Evolutionary conservation across 2,888 invertebrate species (phyloP).

Genomic region (Melolontha melolontha): DNA sequence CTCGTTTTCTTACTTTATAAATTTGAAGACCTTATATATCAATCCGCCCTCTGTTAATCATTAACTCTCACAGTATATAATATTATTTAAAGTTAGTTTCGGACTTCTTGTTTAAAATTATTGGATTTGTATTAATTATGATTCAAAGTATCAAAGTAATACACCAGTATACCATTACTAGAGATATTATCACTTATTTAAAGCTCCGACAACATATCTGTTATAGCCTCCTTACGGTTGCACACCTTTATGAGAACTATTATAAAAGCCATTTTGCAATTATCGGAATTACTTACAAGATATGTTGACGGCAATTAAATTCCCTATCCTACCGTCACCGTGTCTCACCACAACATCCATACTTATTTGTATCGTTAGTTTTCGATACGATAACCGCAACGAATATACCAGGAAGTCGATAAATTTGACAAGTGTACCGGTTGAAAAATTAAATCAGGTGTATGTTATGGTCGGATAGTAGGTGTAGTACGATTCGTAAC

Average conservation of each 20-base stretch:
- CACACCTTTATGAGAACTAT: neutral
- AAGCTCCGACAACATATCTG: neutral
- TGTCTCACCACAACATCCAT: slow-evolving; percentile 10
- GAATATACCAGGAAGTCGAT: slow-evolving; percentile 41
- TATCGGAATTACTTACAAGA: slow-evolving; percentile 23
- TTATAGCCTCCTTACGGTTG: too few species aligned
- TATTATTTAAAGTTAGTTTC: too few species aligned
- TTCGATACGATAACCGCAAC: slow-evolving; percentile 23
- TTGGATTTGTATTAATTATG: too few species aligned
- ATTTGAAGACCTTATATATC: too few species aligned
- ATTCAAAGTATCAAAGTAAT: too few species aligned
- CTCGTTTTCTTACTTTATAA: too few species aligned
- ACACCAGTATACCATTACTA: too few species aligned
- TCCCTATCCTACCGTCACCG: slow-evolving; percentile 30
- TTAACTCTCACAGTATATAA: too few species aligned
- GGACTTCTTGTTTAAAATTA: too few species aligned
- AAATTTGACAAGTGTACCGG: slow-evolving; percentile 45
- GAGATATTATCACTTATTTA: too few species aligned
- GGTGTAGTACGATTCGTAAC: slow-evolving; percentile 56
- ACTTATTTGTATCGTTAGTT: slow-evolving; percentile 26
- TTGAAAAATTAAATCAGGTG: slow-evolving; percentile 48
- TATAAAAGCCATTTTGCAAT: slow-evolving; percentile 27
- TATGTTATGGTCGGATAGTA: slow-evolving; percentile 52
- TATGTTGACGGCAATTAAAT: slow-evolving; percentile 30
- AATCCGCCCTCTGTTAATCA: too few species aligned